Percentiles rank a stretch among this genome's conserved stretches.
Evolutionary conservation across 1,140 invertebrate species (phyloP).

Genomic region (Lasioglossum baleicum): DNA sequence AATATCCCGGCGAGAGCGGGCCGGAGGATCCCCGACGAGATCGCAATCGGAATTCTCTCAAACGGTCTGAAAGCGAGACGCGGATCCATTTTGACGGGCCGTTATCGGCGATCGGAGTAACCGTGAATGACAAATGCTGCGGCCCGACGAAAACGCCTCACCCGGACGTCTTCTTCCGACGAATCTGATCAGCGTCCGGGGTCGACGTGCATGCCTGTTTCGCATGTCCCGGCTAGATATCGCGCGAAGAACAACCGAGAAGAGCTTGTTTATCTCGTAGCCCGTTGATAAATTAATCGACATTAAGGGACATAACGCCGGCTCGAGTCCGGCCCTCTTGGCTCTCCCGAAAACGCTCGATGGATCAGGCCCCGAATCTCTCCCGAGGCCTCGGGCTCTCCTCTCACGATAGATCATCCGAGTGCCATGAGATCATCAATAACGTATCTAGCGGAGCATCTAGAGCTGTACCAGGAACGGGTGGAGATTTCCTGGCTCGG

Average conservation of each 20-base stretch:
- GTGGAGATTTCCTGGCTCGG: not conserved
- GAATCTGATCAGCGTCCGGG: slow-evolving; percentile 6
- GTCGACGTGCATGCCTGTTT: slow-evolving; percentile 10
- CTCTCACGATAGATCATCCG: slow-evolving; percentile 34
- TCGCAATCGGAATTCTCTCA: slow-evolving; percentile 23
- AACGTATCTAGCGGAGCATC: slow-evolving; percentile 52
- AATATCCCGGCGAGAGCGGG: no score
- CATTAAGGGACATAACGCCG: slow-evolving; percentile 57
- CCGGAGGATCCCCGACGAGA: not conserved
- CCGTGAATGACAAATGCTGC: slow-evolving; percentile 61
- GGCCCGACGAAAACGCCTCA: slow-evolving; percentile 48
- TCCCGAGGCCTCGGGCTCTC: not conserved
- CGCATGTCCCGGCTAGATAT: slow-evolving; percentile 26
- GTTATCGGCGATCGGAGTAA: slow-evolving; percentile 51
- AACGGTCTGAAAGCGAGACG: not conserved
- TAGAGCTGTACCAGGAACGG: slow-evolving; percentile 31
- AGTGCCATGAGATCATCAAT: slow-evolving; percentile 55
- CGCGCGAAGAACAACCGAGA: slow-evolving; percentile 35
- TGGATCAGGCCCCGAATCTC: slow-evolving; percentile 34
- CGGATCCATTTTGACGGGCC: slow-evolving; percentile 21
- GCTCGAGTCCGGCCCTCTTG: slow-evolving; percentile 11
- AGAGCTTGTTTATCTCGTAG: slow-evolving; percentile 33
- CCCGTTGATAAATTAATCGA: slow-evolving; percentile 63
- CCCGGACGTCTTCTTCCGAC: slow-evolving; percentile 49
- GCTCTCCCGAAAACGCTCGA: slow-evolving; percentile 11